Evolutionary conservation across 2,797 vertebrate genomes (phyloP), one percentile per base, ranked within the genome.

Genomic region (Ctenosaura bakeri): DNA sequence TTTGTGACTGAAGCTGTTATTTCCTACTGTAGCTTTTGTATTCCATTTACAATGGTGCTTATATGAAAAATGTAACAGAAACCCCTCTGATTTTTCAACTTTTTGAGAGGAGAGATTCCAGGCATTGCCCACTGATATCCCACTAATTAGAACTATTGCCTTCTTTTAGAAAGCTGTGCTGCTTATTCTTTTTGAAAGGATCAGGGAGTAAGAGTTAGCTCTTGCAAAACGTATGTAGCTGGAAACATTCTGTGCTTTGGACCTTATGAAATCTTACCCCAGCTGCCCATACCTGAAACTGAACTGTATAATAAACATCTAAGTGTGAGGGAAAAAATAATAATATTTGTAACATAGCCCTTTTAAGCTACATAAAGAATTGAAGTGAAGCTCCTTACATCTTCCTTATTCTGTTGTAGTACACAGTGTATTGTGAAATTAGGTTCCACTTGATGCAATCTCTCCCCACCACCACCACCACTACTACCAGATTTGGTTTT

Each of bases 371-470:
- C 96, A 94, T 94, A 95, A 96, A 96, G 93, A 95, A 66, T 94
- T 96, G 94, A 96, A 92, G 83, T 89, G 87, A 96, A 95, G 73
- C 90, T 95, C 96, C 94, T 95, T 92, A 95, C 95, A 95, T 89
- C 95, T 96, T 97, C 96, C 95, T 96, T 97, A 96, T 96, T 96
- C 96, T 96, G 95, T 96, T 97, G 52, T 95, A 97, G 94, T 95
- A 95, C 96, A 92, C 96, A 97, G 92, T 97, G 96, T 93, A 87
- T 96, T 94, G 92, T 94, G 90, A 95, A 93, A 95, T 88, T 83
- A 96, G 95, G 94, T 90, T 94, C 92, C 92, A 94, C 94, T 69
- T 90, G 86, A 91, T 82, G 92, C 93, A 93, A 92, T 95, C 92
- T 95, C 89, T 81, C 29, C 20, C 32, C 32, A 9, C 50, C 29